These are phyloP conservation scores for Rhinichthys osculus DNA, from an alignment of 2,797 vertebrate species.

Conservation along the genomic window DNA sequence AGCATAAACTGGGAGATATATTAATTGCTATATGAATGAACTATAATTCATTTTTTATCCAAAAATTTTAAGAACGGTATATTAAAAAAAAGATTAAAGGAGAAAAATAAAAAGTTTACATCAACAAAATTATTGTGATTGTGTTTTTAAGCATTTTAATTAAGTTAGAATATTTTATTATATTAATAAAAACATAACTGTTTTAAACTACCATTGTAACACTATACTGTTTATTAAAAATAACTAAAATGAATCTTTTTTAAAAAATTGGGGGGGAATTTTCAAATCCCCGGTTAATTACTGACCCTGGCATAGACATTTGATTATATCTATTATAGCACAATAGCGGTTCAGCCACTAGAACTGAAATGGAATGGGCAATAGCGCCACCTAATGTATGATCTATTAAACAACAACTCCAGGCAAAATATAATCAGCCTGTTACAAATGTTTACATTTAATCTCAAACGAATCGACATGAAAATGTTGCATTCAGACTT, in stretches of 20 bases:
- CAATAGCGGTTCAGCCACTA: neutral
- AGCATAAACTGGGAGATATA: neutral
- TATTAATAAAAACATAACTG: neutral
- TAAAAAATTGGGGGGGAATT: too few species aligned
- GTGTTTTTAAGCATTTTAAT: neutral
- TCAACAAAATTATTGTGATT: neutral
- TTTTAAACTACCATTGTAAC: neutral
- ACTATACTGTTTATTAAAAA: neutral
- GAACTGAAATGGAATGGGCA: conserved; percentile 44
- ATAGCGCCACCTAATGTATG: conserved; percentile 73
- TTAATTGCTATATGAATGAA: neutral
- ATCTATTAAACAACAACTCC: neutral
- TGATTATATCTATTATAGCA: neutral
- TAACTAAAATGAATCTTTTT: neutral
- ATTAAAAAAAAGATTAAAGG: neutral
- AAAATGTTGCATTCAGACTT: neutral
- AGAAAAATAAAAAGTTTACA: neutral
- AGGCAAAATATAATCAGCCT: neutral
- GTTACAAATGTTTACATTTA: neutral
- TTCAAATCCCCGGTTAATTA: neutral
- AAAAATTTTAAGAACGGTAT: neutral
- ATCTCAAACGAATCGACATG: neutral
- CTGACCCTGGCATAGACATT: neutral
- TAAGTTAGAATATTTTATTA: neutral
- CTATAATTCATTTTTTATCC: neutral